These are phyloP conservation scores for Hirundo rustica DNA, from an alignment of 2,797 vertebrate species.

Conservation along the genomic window DNA sequence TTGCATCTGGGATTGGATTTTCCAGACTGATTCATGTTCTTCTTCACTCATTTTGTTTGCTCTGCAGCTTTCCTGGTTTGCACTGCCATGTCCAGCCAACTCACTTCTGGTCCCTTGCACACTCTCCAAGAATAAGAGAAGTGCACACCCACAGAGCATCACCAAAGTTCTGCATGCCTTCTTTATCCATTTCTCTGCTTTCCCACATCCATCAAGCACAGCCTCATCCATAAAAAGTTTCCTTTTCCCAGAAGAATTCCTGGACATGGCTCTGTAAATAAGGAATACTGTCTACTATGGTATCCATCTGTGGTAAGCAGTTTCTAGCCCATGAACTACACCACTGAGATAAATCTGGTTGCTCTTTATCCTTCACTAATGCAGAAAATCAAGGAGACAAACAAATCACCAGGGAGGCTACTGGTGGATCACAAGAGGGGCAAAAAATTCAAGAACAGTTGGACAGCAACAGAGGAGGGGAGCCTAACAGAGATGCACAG, in stretches of 20 bases:
- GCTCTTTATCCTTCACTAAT: not conserved
- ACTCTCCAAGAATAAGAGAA: not conserved
- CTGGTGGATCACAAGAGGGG: not conserved
- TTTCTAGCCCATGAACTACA: not conserved
- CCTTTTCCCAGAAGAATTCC: not conserved
- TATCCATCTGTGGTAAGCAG: not conserved
- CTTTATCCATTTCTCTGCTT: not conserved
- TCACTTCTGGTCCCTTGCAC: not conserved
- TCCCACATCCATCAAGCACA: not conserved
- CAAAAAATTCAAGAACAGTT: slow-evolving; percentile 11
- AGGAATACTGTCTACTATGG: not conserved
- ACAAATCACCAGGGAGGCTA: not conserved
- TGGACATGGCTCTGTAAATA: not conserved
- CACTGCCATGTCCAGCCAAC: not conserved
- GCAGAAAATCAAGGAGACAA: not conserved
- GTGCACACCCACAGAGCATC: not conserved
- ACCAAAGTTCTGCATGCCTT: not conserved
- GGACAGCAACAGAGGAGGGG: not conserved
- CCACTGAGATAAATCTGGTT: not conserved
- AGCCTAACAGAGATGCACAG: not conserved
- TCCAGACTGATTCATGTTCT: not conserved
- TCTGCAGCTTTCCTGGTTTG: not conserved
- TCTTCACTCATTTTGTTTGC: not conserved
- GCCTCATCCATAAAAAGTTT: not conserved
- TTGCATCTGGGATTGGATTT: not conserved